Conservation (phyloP, 2,113 vertebrate genomes). For the Perccottus glenii region DNA sequence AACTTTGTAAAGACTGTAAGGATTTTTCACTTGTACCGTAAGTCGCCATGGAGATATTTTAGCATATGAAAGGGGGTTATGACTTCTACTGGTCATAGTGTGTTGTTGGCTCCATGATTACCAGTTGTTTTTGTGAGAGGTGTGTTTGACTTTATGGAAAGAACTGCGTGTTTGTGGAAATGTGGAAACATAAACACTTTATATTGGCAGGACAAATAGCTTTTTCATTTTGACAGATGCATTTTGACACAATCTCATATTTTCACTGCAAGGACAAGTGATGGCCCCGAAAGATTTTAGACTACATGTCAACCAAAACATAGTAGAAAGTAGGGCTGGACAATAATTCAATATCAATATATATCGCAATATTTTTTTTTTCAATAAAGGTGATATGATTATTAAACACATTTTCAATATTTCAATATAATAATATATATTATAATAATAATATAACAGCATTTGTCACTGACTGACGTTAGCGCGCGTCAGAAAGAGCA, state of each 20-base stretch:
- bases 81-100: slow-evolving; percentile 26
- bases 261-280: background rate
- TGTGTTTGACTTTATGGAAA: slow-evolving; percentile 15
- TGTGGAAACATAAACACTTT: background rate
- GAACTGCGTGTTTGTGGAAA: background rate
- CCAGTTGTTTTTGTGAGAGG: slow-evolving; percentile 24
- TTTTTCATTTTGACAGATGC: slow-evolving; percentile 6
- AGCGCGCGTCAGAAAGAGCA: too few species aligned
- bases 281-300: background rate
- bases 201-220: background rate
- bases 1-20: background rate
- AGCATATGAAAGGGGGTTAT: background rate
- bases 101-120: slow-evolving; percentile 17
- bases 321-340: background rate
- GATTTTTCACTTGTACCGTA: background rate
- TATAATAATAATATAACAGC: too few species aligned
- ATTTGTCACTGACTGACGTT: too few species aligned
- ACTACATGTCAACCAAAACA: too few species aligned
- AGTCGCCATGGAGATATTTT: background rate
- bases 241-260: background rate
- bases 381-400: too few species aligned
- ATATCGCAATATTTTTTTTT: too few species aligned
- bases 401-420: too few species aligned
- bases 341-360: too few species aligned
- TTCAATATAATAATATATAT: too few species aligned